Conservation (phyloP, 2,888 invertebrate genomes). For the Amiota mariae region DNA sequence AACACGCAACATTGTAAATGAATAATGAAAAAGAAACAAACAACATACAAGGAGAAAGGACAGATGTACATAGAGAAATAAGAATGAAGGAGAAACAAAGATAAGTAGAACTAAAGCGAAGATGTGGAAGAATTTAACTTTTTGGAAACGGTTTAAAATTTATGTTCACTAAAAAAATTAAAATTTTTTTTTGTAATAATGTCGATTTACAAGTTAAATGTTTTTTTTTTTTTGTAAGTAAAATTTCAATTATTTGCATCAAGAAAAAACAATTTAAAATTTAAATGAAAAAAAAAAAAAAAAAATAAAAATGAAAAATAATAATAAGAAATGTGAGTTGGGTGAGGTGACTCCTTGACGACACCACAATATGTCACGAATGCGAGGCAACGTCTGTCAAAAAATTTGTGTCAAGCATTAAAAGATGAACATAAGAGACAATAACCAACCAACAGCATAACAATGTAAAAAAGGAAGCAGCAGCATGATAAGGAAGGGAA, state of each 20-base stretch:
- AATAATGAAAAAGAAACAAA: too few relatives aligned
- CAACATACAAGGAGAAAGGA: too few relatives aligned
- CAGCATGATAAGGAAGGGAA: background rate
- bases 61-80: background rate
- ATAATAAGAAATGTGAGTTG: background rate
- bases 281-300: slow-evolving; percentile 51
- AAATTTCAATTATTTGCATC: slow-evolving; percentile 61
- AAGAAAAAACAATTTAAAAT: slow-evolving; percentile 13
- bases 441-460: background rate
- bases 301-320: slow-evolving; percentile 53
- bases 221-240: slow-evolving; percentile 63
- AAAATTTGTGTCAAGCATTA: slow-evolving; percentile 33
- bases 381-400: slow-evolving; percentile 36
- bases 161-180: too few relatives aligned
- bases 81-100: slow-evolving; percentile 18
- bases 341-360: background rate
- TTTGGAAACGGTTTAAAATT: slow-evolving; percentile 49
- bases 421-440: too few relatives aligned
- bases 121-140: background rate
- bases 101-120: slow-evolving; percentile 12
- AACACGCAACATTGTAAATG: slow-evolving; percentile 37
- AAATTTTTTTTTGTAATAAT: slow-evolving; percentile 53
- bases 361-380: slow-evolving; percentile 27
- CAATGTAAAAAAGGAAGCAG: background rate
- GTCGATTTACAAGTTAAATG: slow-evolving; percentile 63